Percentiles rank a stretch among this genome's conserved stretches.
These are phyloP conservation scores for Myripristis murdjan DNA, from an alignment of 2,797 vertebrate species.

Conservation along the genomic window DNA sequence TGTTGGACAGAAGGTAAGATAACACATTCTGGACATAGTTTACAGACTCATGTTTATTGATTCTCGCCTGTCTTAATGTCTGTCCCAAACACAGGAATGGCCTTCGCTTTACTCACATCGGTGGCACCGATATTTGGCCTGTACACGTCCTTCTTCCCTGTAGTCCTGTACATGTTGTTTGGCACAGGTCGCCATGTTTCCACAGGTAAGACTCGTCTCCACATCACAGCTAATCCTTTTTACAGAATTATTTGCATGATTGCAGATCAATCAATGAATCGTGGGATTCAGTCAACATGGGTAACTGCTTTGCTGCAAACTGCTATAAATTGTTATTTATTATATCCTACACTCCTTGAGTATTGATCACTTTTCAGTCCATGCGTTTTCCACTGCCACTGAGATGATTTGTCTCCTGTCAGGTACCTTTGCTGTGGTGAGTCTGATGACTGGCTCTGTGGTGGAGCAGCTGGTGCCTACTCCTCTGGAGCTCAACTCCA, in stretches of 20 bases:
- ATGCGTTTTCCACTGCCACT: constrained; percentile 6
- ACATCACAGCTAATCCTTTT: background rate
- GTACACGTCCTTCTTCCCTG: constrained; percentile 95
- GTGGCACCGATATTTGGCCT: constrained; percentile 94
- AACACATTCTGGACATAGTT: background rate
- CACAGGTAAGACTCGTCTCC: constrained; percentile 85
- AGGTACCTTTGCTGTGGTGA: constrained; percentile 96
- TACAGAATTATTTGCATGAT: background rate
- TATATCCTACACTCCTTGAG: background rate
- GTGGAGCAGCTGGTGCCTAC: constrained; percentile 91
- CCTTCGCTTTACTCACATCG: constrained; percentile 93
- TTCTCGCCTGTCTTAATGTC: constrained; percentile 1
- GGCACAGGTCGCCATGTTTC: constrained; percentile 94
- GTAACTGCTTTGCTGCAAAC: background rate
- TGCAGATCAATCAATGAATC: fast-evolving
- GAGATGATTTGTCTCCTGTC: constrained; percentile 16
- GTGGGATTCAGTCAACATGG: background rate
- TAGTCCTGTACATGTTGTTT: constrained; percentile 92
- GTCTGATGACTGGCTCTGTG: constrained; percentile 93
- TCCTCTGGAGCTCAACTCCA: constrained; percentile 85
- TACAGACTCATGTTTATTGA: background rate
- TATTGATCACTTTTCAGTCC: background rate
- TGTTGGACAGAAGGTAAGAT: too few relatives aligned
- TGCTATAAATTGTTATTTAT: background rate
- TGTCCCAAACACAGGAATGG: constrained; percentile 87